Percentiles rank a stretch among this genome's conserved stretches.
phyloP scores from a whole-genome alignment of 2,888 invertebrate genomes.

The Antheraea yamamai region DNA sequence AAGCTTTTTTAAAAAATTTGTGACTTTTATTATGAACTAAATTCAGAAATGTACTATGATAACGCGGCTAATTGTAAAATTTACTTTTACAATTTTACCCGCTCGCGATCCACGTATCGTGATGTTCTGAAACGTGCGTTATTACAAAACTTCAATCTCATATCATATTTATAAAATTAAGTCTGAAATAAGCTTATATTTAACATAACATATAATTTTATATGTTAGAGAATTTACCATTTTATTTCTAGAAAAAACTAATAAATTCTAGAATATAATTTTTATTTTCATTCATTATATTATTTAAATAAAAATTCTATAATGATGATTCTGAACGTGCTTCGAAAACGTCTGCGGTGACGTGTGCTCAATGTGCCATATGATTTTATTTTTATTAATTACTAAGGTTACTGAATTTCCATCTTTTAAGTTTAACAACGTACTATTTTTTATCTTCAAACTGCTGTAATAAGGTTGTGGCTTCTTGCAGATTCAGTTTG shows the following conservation, averaged over 20 bases:
- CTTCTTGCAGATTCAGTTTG: no score
- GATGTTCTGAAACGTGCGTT: constrained; percentile 24
- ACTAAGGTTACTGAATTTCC: background rate
- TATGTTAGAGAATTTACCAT: background rate
- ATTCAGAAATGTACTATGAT: constrained; percentile 33
- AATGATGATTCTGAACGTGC: constrained; percentile 42
- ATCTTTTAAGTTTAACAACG: background rate
- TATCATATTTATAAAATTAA: background rate
- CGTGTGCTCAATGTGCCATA: constrained; percentile 43
- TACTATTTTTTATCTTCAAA: no score
- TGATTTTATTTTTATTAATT: background rate
- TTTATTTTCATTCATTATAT: background rate
- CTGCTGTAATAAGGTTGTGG: no score
- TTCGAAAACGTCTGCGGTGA: constrained; percentile 68
- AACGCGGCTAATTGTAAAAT: constrained; percentile 10
- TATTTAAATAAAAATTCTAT: background rate
- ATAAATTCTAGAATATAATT: background rate
- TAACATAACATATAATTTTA: background rate
- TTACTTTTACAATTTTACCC: constrained; percentile 19
- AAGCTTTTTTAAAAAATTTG: constrained; percentile 42
- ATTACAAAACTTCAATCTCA: background rate
- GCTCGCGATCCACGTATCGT: constrained; percentile 31
- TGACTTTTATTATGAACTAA: constrained; percentile 44
- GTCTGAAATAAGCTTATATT: background rate
- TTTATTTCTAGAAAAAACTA: background rate